Percentiles rank a stretch among this genome's conserved stretches.
Evolutionary conservation across 1,140 invertebrate genomes (phyloP).

Genomic region (Procambarus clarkii): DNA sequence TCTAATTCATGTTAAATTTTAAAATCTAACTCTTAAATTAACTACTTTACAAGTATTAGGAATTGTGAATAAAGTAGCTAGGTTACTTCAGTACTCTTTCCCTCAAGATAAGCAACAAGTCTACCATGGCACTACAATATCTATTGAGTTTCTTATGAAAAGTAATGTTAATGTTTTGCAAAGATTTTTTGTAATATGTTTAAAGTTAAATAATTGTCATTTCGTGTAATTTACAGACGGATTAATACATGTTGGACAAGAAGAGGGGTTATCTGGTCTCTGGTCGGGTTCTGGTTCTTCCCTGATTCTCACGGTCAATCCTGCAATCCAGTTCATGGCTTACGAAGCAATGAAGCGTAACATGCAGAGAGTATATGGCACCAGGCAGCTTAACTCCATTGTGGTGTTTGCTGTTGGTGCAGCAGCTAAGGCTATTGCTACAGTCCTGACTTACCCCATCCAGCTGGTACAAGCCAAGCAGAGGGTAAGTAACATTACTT

Average conservation of each 20-base stretch:
- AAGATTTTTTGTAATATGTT: too few relatives aligned
- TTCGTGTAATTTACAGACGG: slow-evolving; percentile 78
- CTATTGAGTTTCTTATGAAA: too few relatives aligned
- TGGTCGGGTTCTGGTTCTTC: slow-evolving; percentile 91
- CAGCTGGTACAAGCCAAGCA: slow-evolving; percentile 91
- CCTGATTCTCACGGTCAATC: slow-evolving; percentile 89
- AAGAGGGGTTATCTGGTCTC: slow-evolving; percentile 83
- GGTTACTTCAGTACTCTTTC: too few relatives aligned
- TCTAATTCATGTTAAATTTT: not conserved
- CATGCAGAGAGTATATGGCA: slow-evolving; percentile 68
- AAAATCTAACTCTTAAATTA: too few relatives aligned
- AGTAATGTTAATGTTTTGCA: too few relatives aligned
- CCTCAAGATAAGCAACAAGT: too few relatives aligned
- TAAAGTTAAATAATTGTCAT: too few relatives aligned
- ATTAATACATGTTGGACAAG: slow-evolving; percentile 82
- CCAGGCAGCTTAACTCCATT: slow-evolving; percentile 74
- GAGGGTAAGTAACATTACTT: slow-evolving; percentile 78
- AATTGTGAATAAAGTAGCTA: too few relatives aligned
- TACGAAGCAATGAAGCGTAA: slow-evolving; percentile 89
- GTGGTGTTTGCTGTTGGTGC: slow-evolving; percentile 84
- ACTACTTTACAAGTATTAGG: too few relatives aligned
- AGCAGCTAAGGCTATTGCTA: slow-evolving; percentile 87
- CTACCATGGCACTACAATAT: too few relatives aligned
- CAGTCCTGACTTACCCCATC: slow-evolving; percentile 89
- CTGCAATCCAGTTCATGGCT: slow-evolving; percentile 93